phyloP scores from a whole-genome alignment of 2,888 invertebrate species.

The Chymomyza caudatula region DNA sequence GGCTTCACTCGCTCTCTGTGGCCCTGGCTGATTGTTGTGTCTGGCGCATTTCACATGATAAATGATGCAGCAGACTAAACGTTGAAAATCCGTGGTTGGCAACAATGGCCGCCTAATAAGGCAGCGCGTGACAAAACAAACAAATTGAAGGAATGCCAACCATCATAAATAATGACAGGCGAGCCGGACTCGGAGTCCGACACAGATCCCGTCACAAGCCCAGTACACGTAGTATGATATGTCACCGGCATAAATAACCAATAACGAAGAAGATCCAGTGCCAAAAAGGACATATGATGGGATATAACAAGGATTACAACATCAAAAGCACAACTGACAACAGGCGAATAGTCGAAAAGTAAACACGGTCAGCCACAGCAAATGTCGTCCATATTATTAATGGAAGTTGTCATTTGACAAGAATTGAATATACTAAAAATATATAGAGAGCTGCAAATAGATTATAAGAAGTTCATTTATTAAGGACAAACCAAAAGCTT shows the following conservation, averaged over 20 bases:
- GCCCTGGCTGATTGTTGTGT: slow-evolving; percentile 56
- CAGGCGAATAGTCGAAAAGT: too few species aligned
- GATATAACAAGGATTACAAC: background rate
- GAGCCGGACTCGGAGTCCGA: background rate
- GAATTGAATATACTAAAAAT: too few species aligned
- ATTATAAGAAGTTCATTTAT: too few species aligned
- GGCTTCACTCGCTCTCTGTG: too few species aligned
- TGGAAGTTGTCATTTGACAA: background rate
- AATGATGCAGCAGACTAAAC: slow-evolving; percentile 69
- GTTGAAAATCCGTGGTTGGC: slow-evolving; percentile 39
- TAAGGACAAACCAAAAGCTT: too few species aligned
- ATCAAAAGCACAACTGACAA: background rate
- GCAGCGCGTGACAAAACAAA: slow-evolving; percentile 52
- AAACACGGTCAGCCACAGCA: background rate
- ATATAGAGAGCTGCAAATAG: background rate
- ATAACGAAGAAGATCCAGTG: background rate
- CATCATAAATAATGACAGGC: slow-evolving; percentile 46
- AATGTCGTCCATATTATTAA: background rate
- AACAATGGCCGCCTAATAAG: slow-evolving; percentile 40
- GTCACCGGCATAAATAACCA: background rate
- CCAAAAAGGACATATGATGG: background rate
- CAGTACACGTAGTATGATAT: background rate
- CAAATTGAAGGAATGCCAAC: slow-evolving; percentile 49
- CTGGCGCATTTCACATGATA: slow-evolving; percentile 69
- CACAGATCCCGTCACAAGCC: too few species aligned